These are phyloP conservation scores for Melanotaenia maccullochi DNA, from an alignment of 2,797 vertebrate genomes.

Conservation along the genomic window DNA sequence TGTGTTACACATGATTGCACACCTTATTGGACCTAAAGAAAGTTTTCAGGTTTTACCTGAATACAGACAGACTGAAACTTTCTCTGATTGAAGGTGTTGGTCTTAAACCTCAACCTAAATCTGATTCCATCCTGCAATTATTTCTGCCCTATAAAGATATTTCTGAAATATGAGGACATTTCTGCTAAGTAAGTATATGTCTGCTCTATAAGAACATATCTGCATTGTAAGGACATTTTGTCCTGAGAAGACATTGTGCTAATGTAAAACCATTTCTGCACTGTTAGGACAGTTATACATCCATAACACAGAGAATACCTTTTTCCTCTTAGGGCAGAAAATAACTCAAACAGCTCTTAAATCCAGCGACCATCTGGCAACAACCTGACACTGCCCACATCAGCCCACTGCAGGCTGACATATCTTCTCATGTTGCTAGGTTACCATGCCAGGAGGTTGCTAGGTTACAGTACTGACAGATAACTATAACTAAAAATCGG, in stretches of 20 bases:
- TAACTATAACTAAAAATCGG: slow-evolving; percentile 14
- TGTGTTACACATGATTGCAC: background rate
- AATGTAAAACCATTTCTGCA: background rate
- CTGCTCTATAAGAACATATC: background rate
- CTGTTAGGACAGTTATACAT: background rate
- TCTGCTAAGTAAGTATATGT: background rate
- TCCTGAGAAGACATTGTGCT: background rate
- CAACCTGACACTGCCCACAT: slow-evolving; percentile 22
- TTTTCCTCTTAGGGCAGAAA: slow-evolving; percentile 26
- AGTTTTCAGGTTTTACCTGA: background rate
- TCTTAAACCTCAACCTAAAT: background rate
- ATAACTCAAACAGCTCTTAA: slow-evolving; percentile 27
- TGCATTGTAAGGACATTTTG: background rate
- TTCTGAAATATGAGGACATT: background rate
- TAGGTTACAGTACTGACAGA: slow-evolving; percentile 48
- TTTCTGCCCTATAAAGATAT: background rate
- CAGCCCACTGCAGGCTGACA: slow-evolving; percentile 32
- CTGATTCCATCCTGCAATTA: background rate
- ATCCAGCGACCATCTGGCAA: slow-evolving; percentile 37
- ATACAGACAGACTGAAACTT: background rate
- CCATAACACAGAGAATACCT: background rate
- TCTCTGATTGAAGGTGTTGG: background rate
- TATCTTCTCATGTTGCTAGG: slow-evolving; percentile 55
- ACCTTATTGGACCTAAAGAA: background rate
- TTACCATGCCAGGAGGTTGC: slow-evolving; percentile 44